Evolutionary conservation across 2,888 invertebrate genomes (phyloP), one percentile per base, ranked within the genome.

Genomic region (Agapostemon virescens): DNA sequence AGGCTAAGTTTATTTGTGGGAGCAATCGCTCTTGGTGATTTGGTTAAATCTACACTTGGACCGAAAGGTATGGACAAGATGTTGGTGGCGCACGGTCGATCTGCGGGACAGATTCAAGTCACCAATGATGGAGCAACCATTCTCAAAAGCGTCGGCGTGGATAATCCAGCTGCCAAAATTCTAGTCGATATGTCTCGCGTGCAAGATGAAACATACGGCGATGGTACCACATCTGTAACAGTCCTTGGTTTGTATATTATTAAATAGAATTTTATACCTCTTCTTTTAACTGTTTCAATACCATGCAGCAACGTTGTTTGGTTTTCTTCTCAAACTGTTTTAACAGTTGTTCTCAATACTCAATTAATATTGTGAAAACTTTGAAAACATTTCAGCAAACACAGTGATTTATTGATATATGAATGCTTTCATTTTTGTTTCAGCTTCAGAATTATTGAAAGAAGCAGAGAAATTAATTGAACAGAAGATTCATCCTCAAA

Each of bases 41-140:
- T 99, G 86, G 97, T 99, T 0, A 99, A 99, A 93, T 98, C 98
- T 88, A 99, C 99, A 7, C 94, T 99, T 40, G 99, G 99, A 6
- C 99, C 99, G 0, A 99, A 99, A 93, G 99, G 99, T 90, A 99
- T 99, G 99, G 98, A 98, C 91, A 98, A 98, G 94, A 97, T 98
- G 83, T 93, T 98, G 36, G 96, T 98, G 26, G 95, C 97, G 1
- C 94, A 95, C 87, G 98, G 98, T 0, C 95, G 97, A 80, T 96
- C 95, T 90, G 95, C 96, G 70, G 97, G 97, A 49, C 94, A 95
- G 90, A 97, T 99, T 77, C 97, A 98, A 93, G 98, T 99, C 7
- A 99, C 99, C 72, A 99, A 99, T 93, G 99, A 99, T 93, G 99
- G 99, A 78, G 99, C 99, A 20, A 99, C 99, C 11, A 99, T 99